Evolutionary conservation across 2,113 vertebrate species (phyloP).

Genomic region (Gymnorhina tibicen): DNA sequence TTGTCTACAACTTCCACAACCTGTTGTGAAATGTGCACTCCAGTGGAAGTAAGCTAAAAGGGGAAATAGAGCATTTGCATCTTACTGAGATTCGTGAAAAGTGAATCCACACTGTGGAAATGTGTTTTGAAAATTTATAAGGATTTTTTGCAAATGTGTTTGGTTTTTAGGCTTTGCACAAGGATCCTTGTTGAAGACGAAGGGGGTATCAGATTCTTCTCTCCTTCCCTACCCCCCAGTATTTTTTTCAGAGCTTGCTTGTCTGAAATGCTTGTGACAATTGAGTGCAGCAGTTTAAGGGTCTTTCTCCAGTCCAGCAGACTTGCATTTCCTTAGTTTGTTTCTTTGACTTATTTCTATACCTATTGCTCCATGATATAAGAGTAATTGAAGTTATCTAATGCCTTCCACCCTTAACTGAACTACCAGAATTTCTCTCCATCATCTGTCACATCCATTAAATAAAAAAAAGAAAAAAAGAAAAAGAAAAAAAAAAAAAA

Average conservation of each 20-base stretch:
- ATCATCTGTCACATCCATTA: background rate
- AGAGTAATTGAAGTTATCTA: background rate
- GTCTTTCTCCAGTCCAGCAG: background rate
- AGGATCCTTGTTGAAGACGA: background rate
- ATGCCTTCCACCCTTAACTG: background rate
- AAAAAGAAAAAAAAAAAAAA: no score
- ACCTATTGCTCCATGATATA: background rate
- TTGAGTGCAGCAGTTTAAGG: background rate
- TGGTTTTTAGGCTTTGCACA: background rate
- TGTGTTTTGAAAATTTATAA: background rate
- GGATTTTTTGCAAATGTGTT: background rate
- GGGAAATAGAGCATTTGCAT: background rate
- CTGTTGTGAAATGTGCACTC: background rate
- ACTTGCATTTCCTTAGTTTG: background rate
- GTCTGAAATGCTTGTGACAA: background rate
- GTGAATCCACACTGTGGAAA: background rate
- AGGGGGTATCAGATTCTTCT: background rate
- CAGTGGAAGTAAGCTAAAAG: background rate
- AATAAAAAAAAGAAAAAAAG: background rate
- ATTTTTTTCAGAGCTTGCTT: background rate
- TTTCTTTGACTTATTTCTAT: background rate
- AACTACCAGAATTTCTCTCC: background rate
- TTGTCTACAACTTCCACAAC: background rate
- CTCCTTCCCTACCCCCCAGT: rapidly evolving
- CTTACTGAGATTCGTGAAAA: background rate